Evolutionary conservation across 2,113 vertebrate genomes (phyloP), one percentile per base, ranked within the genome.

Genomic region (Todiramphus chloris): DNA sequence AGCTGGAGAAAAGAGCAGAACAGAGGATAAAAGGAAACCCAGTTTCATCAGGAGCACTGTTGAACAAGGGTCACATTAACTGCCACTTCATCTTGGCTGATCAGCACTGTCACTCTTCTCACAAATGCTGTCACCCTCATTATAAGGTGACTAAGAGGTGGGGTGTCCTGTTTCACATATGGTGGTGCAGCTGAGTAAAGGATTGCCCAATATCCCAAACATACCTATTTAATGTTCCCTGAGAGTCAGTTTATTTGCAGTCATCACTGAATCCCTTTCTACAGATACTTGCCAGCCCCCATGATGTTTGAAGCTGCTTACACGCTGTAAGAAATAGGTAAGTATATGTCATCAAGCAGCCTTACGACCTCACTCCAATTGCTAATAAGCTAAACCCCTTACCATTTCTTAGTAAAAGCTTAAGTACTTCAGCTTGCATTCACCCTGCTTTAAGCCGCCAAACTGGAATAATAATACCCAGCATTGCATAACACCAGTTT

Each of bases 381-480:
- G 33, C 86, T 93, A 93, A 89, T n/a, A 76, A 89, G 77, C 70
- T 96, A 95, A 96, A 82, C 77, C 87, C 89, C 89, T 96, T 95
- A 95, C 84, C 18, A 53, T 84, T 92, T 94, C 95, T 91, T 58
- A 93, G 89, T 25, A 94, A 95, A 95, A 92, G 86, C 89, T 95
- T 96, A 96, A 89, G 89, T 44, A 53, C 87, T 89, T 95, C 89
- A 27, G 80, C 83, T 95, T 69, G 66, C 50, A 89, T 79, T 95
- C 88, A 82, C 66, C 28, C 77, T 62, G 77, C 77, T 62, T 84
- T 92, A 92, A 96, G 96, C 94, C 84, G 92, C 58, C 89, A 89
- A 94, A 94, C 90, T 72, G 80, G 89, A 96, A 95, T 89, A 93
- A 33, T 93, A 95, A 91, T 82, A 82, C 69, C 83, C 60, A 76